Base-by-base conservation (phyloP, 2,113 vertebrate genomes). In the Notothenia rossii region DNA sequence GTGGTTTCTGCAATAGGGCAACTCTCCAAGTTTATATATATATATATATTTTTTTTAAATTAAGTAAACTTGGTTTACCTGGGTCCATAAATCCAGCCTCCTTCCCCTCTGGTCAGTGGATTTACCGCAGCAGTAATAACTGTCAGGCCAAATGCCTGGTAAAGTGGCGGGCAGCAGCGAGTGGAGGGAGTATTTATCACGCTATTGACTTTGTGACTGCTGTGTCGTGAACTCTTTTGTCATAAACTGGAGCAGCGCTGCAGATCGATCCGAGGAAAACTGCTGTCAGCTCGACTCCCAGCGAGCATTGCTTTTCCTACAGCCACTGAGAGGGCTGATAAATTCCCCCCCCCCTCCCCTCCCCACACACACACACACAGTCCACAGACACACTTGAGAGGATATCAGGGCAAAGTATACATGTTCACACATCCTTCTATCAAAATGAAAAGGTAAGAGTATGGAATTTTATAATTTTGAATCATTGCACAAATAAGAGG, bases 111-210 rank as follows among this genome's bases (percentile, higher is more conserved):
- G 91, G 92, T 92, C 93, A 95, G 95, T 96, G 96, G 95, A 97
- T 98, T 98, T 98, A 98, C 96, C 94, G 95, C 94, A 61, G 95
- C 79, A 92, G 96, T 96, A 97, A 97, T 98, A 98, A 96, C 96
- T 97, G 96, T 96, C 96, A 95, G 94, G 93, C 93, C 91, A 94
- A 92, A 95, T 95, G 95, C 83, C 81, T 95, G 94, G 94, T 93
- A 95, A 95, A 96, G 96, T 95, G 94, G 95, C 90, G 92, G 94
- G 95, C 96, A 96, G 94, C 14, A 93, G 95, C 91, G 92, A 92
- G 88, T 93, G 92, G 93, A 91, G 88, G 91, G 94, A 95, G 95
- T 96, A 96, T 96, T 96, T 94, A 95, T 96, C 95, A 96, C 94
- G 77, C 90, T 95, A 95, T 95, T 75, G 94, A 96, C 95, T 96